A percentile compares a stretch with the other conserved stretches of the same genome.
phyloP scores from a whole-genome alignment of 1,140 invertebrate genomes.

The Drosophila nigromelanica region DNA sequence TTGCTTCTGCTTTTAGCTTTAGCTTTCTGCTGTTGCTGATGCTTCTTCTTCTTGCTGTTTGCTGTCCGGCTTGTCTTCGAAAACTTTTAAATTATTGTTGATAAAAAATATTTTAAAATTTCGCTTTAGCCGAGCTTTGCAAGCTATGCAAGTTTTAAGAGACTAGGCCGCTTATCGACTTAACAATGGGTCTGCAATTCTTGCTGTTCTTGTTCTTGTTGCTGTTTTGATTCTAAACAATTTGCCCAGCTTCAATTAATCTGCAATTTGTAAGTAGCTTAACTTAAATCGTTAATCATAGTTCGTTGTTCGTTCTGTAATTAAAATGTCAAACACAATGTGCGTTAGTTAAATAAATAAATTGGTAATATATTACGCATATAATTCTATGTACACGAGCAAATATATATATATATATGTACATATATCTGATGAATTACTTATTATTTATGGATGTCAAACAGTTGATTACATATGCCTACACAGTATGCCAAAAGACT shows the following conservation, averaged over 20 bases:
- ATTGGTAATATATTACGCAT: constrained; percentile 10
- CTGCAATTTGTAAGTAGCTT: constrained; percentile 46
- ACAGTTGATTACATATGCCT: background rate
- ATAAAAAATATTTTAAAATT: constrained; percentile 74
- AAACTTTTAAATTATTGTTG: constrained; percentile 80
- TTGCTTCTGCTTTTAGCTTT: constrained; percentile 22
- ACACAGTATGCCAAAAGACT: constrained; percentile 7
- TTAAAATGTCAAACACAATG: constrained; percentile 50
- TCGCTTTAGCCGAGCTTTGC: background rate
- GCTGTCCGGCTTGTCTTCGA: constrained; percentile 51
- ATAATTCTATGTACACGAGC: no score
- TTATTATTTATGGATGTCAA: constrained; percentile 36
- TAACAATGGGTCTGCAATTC: constrained; percentile 31
- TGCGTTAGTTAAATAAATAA: constrained; percentile 17
- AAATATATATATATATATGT: no score
- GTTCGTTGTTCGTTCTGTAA: constrained; percentile 79
- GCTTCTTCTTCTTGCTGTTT: constrained; percentile 11
- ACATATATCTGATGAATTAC: constrained; percentile 25
- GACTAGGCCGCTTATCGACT: constrained; percentile 55
- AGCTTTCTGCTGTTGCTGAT: no score
- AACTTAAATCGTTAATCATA: constrained; percentile 76
- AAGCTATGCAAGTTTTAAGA: constrained; percentile 4
- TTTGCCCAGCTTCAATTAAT: constrained; percentile 57
- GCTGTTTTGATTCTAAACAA: constrained; percentile 54
- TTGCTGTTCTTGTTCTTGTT: constrained; percentile 27